Conservation (phyloP, 2,113 vertebrate species). For the Oreocharis arfaki region DNA sequence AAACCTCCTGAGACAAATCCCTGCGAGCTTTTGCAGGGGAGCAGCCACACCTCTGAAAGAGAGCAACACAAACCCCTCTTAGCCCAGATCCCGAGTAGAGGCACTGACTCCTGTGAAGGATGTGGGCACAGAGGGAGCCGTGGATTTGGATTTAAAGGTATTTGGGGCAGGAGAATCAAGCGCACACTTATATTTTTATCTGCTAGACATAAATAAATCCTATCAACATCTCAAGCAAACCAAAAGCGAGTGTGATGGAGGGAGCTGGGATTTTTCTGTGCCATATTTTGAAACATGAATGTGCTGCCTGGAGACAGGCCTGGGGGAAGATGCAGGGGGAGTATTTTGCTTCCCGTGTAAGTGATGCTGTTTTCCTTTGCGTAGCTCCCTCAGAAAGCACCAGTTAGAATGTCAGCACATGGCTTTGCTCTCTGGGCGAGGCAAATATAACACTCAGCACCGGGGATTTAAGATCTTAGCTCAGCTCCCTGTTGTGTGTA, state of each 20-base stretch:
- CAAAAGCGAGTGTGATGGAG: accelerated
- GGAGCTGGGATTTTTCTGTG: background rate
- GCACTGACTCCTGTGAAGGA: background rate
- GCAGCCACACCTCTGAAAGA: background rate
- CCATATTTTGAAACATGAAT: background rate
- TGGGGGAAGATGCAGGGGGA: background rate
- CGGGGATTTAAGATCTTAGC: background rate
- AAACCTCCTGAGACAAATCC: background rate
- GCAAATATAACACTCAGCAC: background rate
- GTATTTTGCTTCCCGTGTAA: background rate
- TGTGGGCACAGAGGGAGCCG: accelerated
- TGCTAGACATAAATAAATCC: background rate
- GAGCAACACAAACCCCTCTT: background rate
- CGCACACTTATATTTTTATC: background rate
- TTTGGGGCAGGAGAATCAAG: background rate
- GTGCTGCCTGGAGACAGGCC: background rate
- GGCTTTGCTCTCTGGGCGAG: background rate
- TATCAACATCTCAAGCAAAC: background rate
- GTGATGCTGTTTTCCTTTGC: background rate
- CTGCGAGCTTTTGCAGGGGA: background rate
- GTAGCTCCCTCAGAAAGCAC: background rate
- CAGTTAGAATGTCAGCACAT: background rate
- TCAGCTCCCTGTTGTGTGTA: background rate
- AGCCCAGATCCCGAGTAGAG: background rate
- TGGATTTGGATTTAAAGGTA: background rate